Conservation (phyloP, 23 tunicate species). For the Ciona savignyi region DNA sequence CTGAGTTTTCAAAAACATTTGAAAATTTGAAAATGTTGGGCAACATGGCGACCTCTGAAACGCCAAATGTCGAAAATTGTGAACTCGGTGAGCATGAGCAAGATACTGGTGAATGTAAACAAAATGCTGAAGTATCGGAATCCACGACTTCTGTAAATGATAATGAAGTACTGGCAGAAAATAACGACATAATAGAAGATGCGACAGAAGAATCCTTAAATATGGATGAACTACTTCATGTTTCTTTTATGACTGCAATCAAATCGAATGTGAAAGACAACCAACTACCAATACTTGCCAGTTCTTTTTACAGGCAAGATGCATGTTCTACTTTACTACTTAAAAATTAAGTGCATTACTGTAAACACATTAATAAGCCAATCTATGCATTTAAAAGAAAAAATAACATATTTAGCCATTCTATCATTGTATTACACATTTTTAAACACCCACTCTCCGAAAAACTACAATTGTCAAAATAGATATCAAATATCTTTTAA, state of each 20-base stretch:
- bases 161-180: not conserved
- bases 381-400: no score
- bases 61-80: not conserved
- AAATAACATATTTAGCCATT: no score
- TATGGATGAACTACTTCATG: constrained; percentile 76
- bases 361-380: no score
- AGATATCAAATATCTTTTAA: no score
- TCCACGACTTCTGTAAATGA: not conserved
- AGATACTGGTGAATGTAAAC: not conserved
- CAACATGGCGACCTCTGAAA: not conserved
- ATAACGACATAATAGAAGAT: not conserved
- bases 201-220: not conserved
- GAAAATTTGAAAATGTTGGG: not conserved
- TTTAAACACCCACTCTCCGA: no score
- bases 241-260: constrained; percentile 68
- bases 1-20: not conserved
- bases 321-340: no score
- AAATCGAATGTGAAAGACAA: constrained; percentile 68
- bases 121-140: not conserved
- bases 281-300: constrained; percentile 72
- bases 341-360: no score
- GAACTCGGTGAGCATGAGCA: not conserved
- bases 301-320: constrained; percentile 88
- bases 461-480: no score
- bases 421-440: no score